These are phyloP conservation scores for Patella caerulea DNA, from an alignment of 2,888 invertebrate species.

Conservation along the genomic window DNA sequence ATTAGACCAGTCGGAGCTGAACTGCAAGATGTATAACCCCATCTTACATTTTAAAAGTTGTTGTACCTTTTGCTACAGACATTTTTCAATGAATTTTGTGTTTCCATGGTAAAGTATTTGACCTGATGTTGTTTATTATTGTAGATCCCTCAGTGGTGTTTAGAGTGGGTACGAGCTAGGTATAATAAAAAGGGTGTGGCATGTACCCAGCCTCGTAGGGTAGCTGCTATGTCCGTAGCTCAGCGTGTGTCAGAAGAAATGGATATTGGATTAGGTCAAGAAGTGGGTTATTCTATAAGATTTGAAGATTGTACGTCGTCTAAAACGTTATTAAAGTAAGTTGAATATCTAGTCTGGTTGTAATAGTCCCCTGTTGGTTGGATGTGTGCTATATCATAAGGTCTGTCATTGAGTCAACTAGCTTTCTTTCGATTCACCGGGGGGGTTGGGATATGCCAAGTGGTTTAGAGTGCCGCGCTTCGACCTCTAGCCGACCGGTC, in stretches of 20 bases:
- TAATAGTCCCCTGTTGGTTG: no score
- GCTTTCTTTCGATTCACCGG: no score
- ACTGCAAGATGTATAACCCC: neutral
- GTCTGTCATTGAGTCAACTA: no score
- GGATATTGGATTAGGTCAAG: conserved; percentile 93
- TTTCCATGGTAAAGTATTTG: no score
- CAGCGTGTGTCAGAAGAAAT: conserved; percentile 99
- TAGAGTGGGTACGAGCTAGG: conserved; percentile 71
- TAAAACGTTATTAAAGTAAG: conserved; percentile 90
- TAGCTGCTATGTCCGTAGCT: conserved; percentile 99
- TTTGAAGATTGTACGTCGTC: conserved; percentile 98
- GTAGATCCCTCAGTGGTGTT: conserved; percentile 91
- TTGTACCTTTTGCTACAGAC: no score
- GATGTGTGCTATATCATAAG: no score
- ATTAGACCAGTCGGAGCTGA: neutral
- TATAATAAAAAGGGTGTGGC: conserved; percentile 83
- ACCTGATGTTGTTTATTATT: conserved; percentile 2
- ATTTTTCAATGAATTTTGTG: neutral
- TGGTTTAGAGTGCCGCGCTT: no score
- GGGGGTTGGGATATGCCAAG: no score
- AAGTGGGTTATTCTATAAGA: conserved; percentile 97
- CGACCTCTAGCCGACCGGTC: no score
- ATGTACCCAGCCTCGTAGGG: conserved; percentile 96
- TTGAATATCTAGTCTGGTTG: conserved; percentile 22
- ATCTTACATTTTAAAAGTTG: no score